Evolutionary conservation across 2,797 vertebrate species (phyloP).

Genomic region (Tinamus major): DNA sequence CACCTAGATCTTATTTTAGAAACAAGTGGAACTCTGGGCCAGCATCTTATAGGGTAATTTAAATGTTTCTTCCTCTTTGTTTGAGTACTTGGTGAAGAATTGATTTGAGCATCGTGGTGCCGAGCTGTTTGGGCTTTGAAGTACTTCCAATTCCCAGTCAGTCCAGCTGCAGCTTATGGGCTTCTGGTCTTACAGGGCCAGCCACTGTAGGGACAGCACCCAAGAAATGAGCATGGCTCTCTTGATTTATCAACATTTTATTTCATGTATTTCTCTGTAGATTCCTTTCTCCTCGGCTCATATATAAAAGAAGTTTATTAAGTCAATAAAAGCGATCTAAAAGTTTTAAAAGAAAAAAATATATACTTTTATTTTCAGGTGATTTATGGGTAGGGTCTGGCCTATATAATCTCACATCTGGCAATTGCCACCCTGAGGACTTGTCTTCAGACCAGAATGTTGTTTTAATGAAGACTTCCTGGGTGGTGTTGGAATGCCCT

Average conservation of each 20-base stretch:
- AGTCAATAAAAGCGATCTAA: neutral
- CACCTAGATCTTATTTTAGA: constrained; percentile 80
- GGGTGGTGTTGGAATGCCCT: neutral
- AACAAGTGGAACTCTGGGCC: constrained; percentile 58
- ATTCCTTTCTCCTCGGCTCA: neutral
- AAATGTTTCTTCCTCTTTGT: constrained; percentile 52
- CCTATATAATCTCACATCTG: neutral
- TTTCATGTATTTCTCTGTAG: neutral
- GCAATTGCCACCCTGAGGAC: neutral
- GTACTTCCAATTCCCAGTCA: constrained; percentile 61
- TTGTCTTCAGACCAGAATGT: neutral
- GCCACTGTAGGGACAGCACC: constrained; percentile 38
- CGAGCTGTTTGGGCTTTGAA: constrained; percentile 44
- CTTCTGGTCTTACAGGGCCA: constrained; percentile 20
- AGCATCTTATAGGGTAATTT: constrained; percentile 66
- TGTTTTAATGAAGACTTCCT: neutral
- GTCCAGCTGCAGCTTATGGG: constrained; percentile 29
- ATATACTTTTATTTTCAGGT: no score
- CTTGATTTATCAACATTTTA: neutral
- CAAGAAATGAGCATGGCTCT: neutral
- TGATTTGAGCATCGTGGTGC: constrained; percentile 40
- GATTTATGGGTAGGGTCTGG: neutral
- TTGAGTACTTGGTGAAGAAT: constrained; percentile 61
- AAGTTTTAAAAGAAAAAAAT: neutral
- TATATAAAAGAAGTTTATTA: neutral